These are phyloP conservation scores for Sesamia inferens DNA, from an alignment of 2,888 invertebrate species.

Conservation along the genomic window DNA sequence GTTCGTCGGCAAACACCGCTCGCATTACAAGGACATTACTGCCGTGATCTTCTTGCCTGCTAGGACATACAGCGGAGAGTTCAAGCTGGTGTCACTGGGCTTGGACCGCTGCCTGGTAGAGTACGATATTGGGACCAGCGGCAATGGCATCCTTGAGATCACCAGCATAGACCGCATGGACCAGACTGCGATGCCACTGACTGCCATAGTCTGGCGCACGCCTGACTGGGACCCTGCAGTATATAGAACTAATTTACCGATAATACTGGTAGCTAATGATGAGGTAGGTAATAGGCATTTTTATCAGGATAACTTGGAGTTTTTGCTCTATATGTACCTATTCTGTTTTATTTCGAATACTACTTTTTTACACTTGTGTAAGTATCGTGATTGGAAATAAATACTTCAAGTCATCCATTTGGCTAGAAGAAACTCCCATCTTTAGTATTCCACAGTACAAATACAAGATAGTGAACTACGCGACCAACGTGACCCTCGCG, in stretches of 20 bases:
- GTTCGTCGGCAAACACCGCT: slow-evolving; percentile 90
- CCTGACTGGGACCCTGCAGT: slow-evolving; percentile 70
- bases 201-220: slow-evolving; percentile 81
- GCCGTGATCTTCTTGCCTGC: slow-evolving; percentile 89
- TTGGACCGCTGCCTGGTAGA: slow-evolving; percentile 90
- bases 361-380: not conserved
- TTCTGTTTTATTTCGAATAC: not conserved
- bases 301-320: not conserved
- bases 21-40: slow-evolving; percentile 90
- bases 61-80: slow-evolving; percentile 74
- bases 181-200: slow-evolving; percentile 90
- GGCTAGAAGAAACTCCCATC: not conserved
- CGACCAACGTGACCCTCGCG: slow-evolving; percentile 91
- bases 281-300: slow-evolving; percentile 84
- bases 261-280: slow-evolving; percentile 91
- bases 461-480: slow-evolving; percentile 91
- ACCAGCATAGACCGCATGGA: slow-evolving; percentile 90
- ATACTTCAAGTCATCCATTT: too few species aligned
- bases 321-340: not conserved
- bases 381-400: too few species aligned
- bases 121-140: slow-evolving; percentile 89
- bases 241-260: slow-evolving; percentile 74
- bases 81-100: slow-evolving; percentile 90
- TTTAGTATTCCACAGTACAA: slow-evolving; percentile 88
- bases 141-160: slow-evolving; percentile 78